Evolutionary conservation across 2,113 vertebrate genomes (phyloP).

Genomic region (Potamarius usumacintae): DNA sequence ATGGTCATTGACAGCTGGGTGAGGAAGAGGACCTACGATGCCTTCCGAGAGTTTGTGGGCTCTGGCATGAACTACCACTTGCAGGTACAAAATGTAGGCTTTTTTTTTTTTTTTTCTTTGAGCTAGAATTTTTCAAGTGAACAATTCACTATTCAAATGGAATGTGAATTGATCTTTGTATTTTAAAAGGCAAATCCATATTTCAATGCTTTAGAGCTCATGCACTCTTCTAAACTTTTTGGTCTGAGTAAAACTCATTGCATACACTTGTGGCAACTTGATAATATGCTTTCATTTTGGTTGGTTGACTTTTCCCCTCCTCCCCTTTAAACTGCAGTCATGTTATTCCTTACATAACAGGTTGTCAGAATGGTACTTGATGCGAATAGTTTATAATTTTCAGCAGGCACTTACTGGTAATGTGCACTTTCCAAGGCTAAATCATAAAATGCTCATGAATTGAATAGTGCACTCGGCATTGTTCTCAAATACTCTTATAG

Average conservation of each 20-base stretch:
- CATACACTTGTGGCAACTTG: background rate
- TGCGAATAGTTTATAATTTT: background rate
- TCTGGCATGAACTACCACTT: constrained; percentile 97
- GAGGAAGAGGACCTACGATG: constrained; percentile 88
- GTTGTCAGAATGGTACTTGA: background rate
- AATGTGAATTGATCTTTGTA: background rate
- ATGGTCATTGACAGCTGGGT: constrained; percentile 98
- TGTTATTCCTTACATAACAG: background rate
- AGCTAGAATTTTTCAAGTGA: background rate
- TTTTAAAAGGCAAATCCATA: background rate
- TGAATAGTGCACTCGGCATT: background rate
- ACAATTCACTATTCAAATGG: background rate
- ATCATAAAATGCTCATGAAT: background rate
- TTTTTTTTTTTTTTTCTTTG: background rate
- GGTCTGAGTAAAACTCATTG: background rate
- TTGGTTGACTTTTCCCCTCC: background rate
- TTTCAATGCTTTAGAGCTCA: background rate
- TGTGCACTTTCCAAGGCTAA: background rate
- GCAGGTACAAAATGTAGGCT: constrained; percentile 72
- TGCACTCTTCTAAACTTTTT: background rate
- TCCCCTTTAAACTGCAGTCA: too few relatives aligned
- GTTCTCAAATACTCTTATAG: background rate
- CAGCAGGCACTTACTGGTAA: background rate
- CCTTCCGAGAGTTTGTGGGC: constrained; percentile 91
- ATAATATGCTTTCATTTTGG: background rate